A percentile compares a stretch with the other conserved stretches of the same genome.
Evolutionary conservation across 2,113 vertebrate species (phyloP).

Genomic region (Alligator mississippiensis): DNA sequence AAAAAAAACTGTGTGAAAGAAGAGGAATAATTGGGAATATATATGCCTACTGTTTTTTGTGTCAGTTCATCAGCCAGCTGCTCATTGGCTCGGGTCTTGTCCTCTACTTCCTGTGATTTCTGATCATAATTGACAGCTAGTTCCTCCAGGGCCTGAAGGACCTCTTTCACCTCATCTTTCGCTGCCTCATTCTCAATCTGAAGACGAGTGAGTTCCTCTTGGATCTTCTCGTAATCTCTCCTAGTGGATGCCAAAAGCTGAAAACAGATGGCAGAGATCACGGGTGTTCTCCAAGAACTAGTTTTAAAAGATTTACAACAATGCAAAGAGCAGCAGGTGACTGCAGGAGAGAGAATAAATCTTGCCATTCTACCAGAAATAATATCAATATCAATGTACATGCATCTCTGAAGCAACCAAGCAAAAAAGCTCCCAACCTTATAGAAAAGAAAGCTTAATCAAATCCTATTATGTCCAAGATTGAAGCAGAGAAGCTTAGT

Average conservation of each 20-base stretch:
- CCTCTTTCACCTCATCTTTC: conserved; percentile 95
- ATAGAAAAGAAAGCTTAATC: not conserved
- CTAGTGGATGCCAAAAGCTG: conserved; percentile 92
- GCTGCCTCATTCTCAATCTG: conserved; percentile 94
- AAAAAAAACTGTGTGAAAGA: not conserved
- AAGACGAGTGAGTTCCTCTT: conserved; percentile 92
- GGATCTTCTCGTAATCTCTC: conserved; percentile 92
- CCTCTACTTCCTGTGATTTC: conserved; percentile 93
- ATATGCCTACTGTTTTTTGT: conserved; percentile 83
- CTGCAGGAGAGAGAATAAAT: not conserved
- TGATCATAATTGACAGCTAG: conserved; percentile 94
- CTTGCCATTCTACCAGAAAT: not conserved
- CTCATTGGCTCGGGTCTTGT: conserved; percentile 84
- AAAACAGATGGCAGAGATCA: not conserved
- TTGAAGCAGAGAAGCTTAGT: not conserved
- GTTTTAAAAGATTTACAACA: not conserved
- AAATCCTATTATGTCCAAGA: not conserved
- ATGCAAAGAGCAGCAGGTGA: rapidly evolving
- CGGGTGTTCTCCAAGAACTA: not conserved
- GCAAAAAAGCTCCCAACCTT: not conserved
- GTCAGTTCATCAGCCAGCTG: conserved; percentile 89
- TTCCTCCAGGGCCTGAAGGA: conserved; percentile 94
- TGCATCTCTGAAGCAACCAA: not conserved
- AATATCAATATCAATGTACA: not conserved
- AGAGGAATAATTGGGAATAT: not conserved